phyloP scores from a whole-genome alignment of 2,888 invertebrate genomes.

The Leptarthrus brevirostris region DNA sequence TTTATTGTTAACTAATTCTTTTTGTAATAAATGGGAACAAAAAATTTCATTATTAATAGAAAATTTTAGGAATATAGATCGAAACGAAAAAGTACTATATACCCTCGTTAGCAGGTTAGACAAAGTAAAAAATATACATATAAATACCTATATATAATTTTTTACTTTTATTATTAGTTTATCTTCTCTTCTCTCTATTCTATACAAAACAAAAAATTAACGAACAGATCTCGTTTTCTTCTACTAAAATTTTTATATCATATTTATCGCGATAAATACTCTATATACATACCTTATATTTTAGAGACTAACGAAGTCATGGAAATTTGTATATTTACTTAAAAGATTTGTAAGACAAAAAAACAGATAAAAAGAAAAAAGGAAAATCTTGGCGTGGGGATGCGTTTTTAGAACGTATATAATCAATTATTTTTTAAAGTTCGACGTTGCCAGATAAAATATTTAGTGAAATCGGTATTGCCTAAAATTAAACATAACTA shows the following conservation, averaged over 20 bases:
- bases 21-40: slow-evolving; percentile 41
- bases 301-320: slow-evolving; percentile 11
- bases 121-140: slow-evolving; percentile 17
- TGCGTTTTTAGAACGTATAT: slow-evolving; percentile 20
- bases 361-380: not conserved
- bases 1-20: not conserved
- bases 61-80: slow-evolving; percentile 28
- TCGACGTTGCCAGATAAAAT: not conserved
- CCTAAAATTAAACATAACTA: slow-evolving; percentile 1
- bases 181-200: slow-evolving; percentile 33
- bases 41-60: slow-evolving; percentile 28
- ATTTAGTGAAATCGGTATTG: slow-evolving; percentile 18
- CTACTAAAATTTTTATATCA: slow-evolving; percentile 47
- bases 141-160: slow-evolving; percentile 37
- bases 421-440: slow-evolving; percentile 28
- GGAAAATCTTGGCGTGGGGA: slow-evolving; percentile 23
- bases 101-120: slow-evolving; percentile 27
- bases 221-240: slow-evolving; percentile 38
- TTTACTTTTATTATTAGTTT: slow-evolving; percentile 37
- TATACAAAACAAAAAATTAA: slow-evolving; percentile 7
- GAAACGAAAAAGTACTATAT: slow-evolving; percentile 23
- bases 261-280: slow-evolving; percentile 23
- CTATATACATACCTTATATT: slow-evolving; percentile 3
- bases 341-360: not conserved
- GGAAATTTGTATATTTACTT: slow-evolving; percentile 24